Conservation (phyloP, 2,888 invertebrate species). For the Trichogramma evanescens region DNA sequence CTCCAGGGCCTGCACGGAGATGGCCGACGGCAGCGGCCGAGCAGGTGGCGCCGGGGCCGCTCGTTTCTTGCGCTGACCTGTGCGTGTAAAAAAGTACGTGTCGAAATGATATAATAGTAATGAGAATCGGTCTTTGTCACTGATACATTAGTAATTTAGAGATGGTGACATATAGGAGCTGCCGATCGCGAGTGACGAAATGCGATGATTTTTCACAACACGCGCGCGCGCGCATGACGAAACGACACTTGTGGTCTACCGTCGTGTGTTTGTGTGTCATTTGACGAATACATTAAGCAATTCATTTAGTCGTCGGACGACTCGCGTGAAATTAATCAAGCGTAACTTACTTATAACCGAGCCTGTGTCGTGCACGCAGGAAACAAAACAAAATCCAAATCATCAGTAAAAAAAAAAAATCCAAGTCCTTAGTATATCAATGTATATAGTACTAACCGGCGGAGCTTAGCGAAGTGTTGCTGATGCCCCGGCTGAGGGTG, state of each 20-base stretch:
- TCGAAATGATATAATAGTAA: no score
- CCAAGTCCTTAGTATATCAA: no score
- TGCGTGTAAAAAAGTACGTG: background rate
- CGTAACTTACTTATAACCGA: background rate
- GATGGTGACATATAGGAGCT: no score
- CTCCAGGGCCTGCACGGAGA: slow-evolving; percentile 39
- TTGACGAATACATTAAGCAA: slow-evolving; percentile 3
- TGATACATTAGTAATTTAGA: no score
- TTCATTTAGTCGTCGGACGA: background rate
- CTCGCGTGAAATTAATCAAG: no score
- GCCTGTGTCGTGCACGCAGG: slow-evolving; percentile 2
- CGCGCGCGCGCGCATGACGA: no score
- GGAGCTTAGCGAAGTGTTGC: slow-evolving; percentile 43
- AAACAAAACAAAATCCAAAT: slow-evolving; percentile 10
- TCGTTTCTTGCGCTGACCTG: slow-evolving; percentile 55
- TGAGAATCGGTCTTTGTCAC: no score
- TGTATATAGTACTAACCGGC: slow-evolving; percentile 32
- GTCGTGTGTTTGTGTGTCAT: background rate
- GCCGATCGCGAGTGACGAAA: no score
- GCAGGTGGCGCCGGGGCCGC: slow-evolving; percentile 50
- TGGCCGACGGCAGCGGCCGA: slow-evolving; percentile 36
- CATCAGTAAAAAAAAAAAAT: background rate
- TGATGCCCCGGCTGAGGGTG: slow-evolving; percentile 36
- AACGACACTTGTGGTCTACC: no score
- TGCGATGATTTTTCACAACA: no score